These are phyloP conservation scores for Zaprionus vittiger DNA, from an alignment of 1,140 invertebrate genomes.

Conservation along the genomic window DNA sequence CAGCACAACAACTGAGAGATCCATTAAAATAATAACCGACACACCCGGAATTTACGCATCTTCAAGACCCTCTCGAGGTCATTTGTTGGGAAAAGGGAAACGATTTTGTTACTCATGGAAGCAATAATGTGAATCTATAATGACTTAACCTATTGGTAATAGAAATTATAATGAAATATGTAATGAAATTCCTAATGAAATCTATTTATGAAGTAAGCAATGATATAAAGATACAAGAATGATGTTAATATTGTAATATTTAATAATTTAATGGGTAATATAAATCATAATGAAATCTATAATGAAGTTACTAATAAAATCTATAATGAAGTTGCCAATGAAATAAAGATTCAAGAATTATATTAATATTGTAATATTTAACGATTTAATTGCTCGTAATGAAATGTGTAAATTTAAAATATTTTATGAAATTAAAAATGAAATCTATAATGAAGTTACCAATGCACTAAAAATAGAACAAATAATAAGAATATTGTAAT, in stretches of 20 bases:
- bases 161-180: no score
- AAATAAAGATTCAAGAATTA: no score
- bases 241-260: no score
- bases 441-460: no score
- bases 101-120: not conserved
- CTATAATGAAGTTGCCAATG: not conserved
- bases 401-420: no score
- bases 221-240: no score
- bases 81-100: not conserved
- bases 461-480: no score
- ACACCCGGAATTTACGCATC: conserved; percentile 9
- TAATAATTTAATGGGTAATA: not conserved
- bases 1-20: not conserved
- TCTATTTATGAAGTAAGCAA: not conserved
- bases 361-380: not conserved
- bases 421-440: no score
- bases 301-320: not conserved
- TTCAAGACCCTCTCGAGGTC: conserved; percentile 1
- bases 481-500: no score
- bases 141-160: no score
- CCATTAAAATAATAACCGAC: conserved; percentile 6
- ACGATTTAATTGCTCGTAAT: no score
- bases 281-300: not conserved
- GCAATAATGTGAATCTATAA: no score
- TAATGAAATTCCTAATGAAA: not conserved